A percentile compares a stretch with the other conserved stretches of the same genome.
Conservation (phyloP, 2,888 invertebrate genomes). For the Stenolophus ochropezus region DNA sequence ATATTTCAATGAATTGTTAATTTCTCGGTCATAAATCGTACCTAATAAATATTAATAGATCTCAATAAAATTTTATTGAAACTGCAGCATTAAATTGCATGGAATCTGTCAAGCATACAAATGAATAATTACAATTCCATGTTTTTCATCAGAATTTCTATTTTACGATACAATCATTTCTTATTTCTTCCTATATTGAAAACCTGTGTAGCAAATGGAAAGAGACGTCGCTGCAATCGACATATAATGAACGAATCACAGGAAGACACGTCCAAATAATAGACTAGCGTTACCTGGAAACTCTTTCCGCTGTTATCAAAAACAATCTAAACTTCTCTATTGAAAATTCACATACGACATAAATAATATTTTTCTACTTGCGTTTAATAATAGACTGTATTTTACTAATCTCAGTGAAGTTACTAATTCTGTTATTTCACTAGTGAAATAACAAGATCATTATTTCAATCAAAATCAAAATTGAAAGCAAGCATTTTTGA, state of each 20-base stretch:
- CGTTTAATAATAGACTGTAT: too few species aligned
- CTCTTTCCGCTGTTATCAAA: too few species aligned
- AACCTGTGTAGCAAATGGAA: conserved; percentile 46
- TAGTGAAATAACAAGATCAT: too few species aligned
- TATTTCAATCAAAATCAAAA: too few species aligned
- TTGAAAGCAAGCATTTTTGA: too few species aligned
- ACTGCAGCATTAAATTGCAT: background rate
- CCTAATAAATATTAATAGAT: background rate
- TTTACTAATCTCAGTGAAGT: too few species aligned
- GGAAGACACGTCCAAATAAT: conserved; percentile 46
- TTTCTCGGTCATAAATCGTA: background rate
- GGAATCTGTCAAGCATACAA: background rate
- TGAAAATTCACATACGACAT: too few species aligned
- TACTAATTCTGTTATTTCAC: too few species aligned
- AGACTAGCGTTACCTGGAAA: conserved; percentile 16
- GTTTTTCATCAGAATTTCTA: conserved; percentile 27
- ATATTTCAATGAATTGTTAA: background rate
- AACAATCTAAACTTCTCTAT: too few species aligned
- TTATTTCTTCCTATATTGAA: conserved; percentile 36
- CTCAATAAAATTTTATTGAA: conserved; percentile 7
- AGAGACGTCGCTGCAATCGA: conserved; percentile 53
- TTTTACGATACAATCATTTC: conserved; percentile 20
- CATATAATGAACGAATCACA: conserved; percentile 56
- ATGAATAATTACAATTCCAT: conserved; percentile 30
- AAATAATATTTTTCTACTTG: too few species aligned